Percentiles rank a stretch among this genome's conserved stretches.
Evolutionary conservation across 2,888 invertebrate genomes (phyloP).

Genomic region (Julus scandinavius): DNA sequence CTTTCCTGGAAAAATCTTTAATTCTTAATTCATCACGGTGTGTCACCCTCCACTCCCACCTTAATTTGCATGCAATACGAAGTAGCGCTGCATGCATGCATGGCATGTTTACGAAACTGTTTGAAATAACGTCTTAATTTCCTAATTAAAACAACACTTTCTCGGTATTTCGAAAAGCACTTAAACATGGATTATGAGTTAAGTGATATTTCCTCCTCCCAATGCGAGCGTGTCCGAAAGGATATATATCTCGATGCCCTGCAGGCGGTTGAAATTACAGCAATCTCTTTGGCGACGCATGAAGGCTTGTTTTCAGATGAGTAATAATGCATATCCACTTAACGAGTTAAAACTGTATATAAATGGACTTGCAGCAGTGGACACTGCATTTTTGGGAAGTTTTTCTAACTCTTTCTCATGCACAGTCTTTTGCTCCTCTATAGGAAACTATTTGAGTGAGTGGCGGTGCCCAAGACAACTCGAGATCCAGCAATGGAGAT

Average conservation of each 20-base stretch:
- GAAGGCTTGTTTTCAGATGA: not conserved
- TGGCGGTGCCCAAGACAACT: too few relatives aligned
- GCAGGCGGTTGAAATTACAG: not conserved
- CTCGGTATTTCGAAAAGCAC: not conserved
- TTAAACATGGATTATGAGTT: slow-evolving; percentile 11
- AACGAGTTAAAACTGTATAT: not conserved
- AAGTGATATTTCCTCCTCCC: not conserved
- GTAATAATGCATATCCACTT: not conserved
- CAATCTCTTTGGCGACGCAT: not conserved
- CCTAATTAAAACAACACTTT: not conserved
- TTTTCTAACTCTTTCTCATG: not conserved
- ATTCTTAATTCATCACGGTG: not conserved
- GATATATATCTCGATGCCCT: not conserved
- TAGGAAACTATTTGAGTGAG: not conserved
- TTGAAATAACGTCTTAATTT: not conserved
- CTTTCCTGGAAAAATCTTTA: not conserved
- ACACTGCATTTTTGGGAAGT: not conserved
- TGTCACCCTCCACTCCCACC: not conserved
- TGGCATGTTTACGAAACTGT: not conserved
- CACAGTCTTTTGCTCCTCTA: not conserved
- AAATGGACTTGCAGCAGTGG: not conserved
- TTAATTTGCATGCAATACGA: not conserved
- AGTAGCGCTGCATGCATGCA: not conserved
- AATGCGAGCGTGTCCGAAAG: not conserved
- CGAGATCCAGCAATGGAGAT: too few relatives aligned